Evolutionary conservation across 1,140 invertebrate species (phyloP), one percentile per base, ranked within the genome.

Genomic region (Diprion similis): DNA sequence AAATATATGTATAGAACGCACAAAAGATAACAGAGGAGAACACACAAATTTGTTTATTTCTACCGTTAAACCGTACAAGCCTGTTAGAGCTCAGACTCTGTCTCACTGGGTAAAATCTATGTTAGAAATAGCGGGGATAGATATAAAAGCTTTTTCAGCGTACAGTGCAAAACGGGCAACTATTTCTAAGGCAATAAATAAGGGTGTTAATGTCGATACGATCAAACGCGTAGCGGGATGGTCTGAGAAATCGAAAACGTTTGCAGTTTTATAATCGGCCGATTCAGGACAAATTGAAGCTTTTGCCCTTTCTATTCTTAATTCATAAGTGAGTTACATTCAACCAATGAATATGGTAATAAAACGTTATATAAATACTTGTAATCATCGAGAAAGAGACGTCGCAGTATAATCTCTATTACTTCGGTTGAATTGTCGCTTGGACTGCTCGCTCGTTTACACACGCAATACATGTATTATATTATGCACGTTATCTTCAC

Each of bases 41-140:
- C 68, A 70, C n/a, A 70, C 37, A 70, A 47, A 46, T 70, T 24
- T 70, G 37, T 70, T 70, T 47, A 70, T 70, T 46, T 70, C 68
- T 46, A 70, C 68, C 9, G 68, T 70, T 47, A 70, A 70, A 47
- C 68, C 68, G 37, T 47, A 70, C 46, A 70, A 70, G 46, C 66
- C 66, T 66, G 66, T 66, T 66, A 66, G 17, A 66, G 66, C 66
- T 66, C 66, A 66, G 66, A 66, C 66, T 66, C 15, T 66, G 66
- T 66, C 66, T 66, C 66, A 66, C 66, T 66, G 66, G 66, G 15
- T 66, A 66, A 66, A 66, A 66, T 66, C 66, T 15, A 66, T 66
- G 66, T 15, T 66, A 66, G 66, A 66, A 66, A 66, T 18, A 66
- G 66, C 66, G 66, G 66, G 66, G 66, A 66, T 66, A 66, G 66